Conservation (phyloP, 2,888 invertebrate species). For the Reticulitermes lucifugus region DNA sequence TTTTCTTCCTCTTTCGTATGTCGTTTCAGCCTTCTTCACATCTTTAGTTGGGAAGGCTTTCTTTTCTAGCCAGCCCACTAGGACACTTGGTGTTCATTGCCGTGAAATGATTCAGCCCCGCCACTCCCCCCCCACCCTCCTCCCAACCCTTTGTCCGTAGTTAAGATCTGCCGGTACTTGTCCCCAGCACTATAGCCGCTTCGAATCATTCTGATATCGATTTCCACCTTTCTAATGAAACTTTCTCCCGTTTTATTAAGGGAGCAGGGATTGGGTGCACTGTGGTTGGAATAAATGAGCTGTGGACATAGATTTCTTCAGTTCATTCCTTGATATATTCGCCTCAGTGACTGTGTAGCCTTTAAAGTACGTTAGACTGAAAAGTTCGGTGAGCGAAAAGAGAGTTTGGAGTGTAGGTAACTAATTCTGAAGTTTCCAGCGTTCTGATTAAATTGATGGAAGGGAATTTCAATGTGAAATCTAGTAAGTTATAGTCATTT, state of each 20-base stretch:
- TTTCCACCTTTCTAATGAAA: constrained; percentile 5
- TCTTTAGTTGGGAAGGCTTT: constrained; percentile 2
- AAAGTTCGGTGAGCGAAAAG: too few species aligned
- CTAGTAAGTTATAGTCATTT: too few species aligned
- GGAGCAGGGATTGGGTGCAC: too few species aligned
- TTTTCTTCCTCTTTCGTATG: not conserved
- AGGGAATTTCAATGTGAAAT: not conserved
- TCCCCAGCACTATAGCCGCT: not conserved
- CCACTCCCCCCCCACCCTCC: not conserved
- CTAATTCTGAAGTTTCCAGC: not conserved
- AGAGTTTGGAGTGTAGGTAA: not conserved
- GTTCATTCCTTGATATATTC: not conserved
- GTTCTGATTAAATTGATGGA: not conserved
- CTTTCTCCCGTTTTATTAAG: constrained; percentile 16
- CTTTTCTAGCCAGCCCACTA: not conserved
- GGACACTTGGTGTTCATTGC: constrained; percentile 29
- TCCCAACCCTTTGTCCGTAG: not conserved
- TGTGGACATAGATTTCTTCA: constrained; percentile 43
- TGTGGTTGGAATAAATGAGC: constrained; percentile 39
- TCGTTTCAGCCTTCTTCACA: constrained; percentile 11
- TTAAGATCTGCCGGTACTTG: not conserved
- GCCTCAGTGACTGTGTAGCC: not conserved
- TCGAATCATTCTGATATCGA: not conserved
- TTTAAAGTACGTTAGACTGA: not conserved
- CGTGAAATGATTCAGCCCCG: constrained; percentile 29